These are phyloP conservation scores for Chalcis sispes DNA, from an alignment of 2,888 invertebrate genomes.

Conservation along the genomic window DNA sequence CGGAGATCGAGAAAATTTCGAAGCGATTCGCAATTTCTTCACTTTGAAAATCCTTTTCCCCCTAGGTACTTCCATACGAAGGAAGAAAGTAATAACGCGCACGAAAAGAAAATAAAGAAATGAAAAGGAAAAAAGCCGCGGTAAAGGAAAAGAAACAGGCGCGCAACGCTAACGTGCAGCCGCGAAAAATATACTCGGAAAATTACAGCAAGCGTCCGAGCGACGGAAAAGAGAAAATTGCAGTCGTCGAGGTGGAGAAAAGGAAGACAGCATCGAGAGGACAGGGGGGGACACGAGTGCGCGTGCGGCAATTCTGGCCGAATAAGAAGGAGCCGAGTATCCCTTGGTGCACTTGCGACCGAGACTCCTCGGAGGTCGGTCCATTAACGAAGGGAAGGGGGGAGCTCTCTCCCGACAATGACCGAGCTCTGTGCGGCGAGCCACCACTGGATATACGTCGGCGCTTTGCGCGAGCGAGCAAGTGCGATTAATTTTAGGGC, in stretches of 20 bases:
- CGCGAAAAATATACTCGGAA: slow-evolving; percentile 44
- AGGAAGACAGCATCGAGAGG: neutral
- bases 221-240: slow-evolving; percentile 35
- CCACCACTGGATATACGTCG: no score
- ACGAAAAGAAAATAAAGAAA: slow-evolving; percentile 27
- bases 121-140: slow-evolving; percentile 12
- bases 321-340: no score
- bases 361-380: no score
- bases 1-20: slow-evolving; percentile 5
- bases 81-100: slow-evolving; percentile 34
- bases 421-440: no score
- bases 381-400: no score
- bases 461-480: neutral
- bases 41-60: slow-evolving; percentile 8
- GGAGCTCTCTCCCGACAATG: no score
- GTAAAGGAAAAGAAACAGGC: no score
- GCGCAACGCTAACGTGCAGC: no score
- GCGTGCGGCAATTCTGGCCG: no score
- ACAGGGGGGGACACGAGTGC: neutral
- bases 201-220: slow-evolving; percentile 37
- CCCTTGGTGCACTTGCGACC: no score
- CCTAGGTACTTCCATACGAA: neutral
- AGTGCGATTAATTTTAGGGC: slow-evolving; percentile 3
- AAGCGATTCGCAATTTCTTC: slow-evolving; percentile 1
- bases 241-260: neutral